Evolutionary conservation across 2,797 vertebrate genomes (phyloP), one percentile per base, ranked within the genome.

Genomic region (Decapterus maruadsi): DNA sequence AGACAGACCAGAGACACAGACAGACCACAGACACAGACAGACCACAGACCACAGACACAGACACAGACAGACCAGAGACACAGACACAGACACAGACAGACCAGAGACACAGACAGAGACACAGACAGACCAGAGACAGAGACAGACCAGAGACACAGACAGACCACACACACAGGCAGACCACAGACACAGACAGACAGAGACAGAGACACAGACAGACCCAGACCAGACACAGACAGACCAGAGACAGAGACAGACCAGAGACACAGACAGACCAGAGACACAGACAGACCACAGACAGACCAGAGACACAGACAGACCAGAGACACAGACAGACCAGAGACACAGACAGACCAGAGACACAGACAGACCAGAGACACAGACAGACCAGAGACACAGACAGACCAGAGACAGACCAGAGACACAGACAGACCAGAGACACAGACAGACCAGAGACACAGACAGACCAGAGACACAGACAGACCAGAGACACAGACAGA

Each of bases 21-120:
- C 48, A 29, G 53, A n/a, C n/a, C n/a, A n/a, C n/a, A 51, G 60
- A 68, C 38, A 66, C 61, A 57, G 75, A 60, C n/a, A 73, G n/a
- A n/a, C n/a, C n/a, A n/a, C n/a, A n/a, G n/a, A n/a, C n/a, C n/a
- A n/a, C n/a, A n/a, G n/a, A n/a, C 26, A 26, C 1, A 26, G 26
- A 26, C 1, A 26, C 1, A 26, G 26, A n/a, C n/a, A n/a, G n/a
- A n/a, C n/a, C n/a, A 26, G 36, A 43, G 38, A 57, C 42, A 46
- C 50, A 16, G 62, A 48, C 48, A 29, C 48, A 51, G 60, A 68
- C 38, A 66, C 61, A 57, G 75, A 60, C n/a, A 73, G n/a, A n/a
- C n/a, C n/a, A n/a, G n/a, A n/a, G n/a, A n/a, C n/a, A n/a, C n/a
- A n/a, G n/a, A n/a, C 26, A 26, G 26, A 26, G 26, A 26, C 1